Conservation (phyloP, 2,888 invertebrate species). For the Nephrotoma appendiculata region DNA sequence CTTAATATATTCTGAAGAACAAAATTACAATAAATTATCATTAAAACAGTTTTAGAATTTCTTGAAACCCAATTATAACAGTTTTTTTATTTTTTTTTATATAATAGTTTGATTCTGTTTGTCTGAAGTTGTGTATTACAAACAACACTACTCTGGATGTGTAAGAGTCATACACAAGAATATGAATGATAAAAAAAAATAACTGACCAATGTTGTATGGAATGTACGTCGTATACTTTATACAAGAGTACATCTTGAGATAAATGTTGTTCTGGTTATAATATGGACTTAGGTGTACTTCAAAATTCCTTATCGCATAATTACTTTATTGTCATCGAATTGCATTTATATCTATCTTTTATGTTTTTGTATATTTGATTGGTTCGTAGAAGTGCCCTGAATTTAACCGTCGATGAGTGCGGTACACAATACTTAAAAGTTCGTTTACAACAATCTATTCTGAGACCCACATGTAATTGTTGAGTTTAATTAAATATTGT, state of each 20-base stretch:
- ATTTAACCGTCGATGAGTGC: no score
- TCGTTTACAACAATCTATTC: no score
- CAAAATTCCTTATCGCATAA: no score
- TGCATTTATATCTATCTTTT: no score
- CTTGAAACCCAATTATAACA: not conserved
- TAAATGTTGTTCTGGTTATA: no score
- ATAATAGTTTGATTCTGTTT: not conserved
- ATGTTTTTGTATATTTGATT: no score
- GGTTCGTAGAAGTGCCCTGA: no score
- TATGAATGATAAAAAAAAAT: not conserved
- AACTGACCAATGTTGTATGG: not conserved
- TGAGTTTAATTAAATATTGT: no score
- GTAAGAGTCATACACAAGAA: not conserved
- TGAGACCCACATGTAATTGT: no score
- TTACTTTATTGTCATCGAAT: no score
- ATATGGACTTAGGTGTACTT: no score
- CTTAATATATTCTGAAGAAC: not conserved
- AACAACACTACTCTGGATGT: not conserved
- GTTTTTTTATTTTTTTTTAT: not conserved
- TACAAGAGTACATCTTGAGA: not conserved
- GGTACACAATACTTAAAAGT: no score
- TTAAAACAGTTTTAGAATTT: not conserved
- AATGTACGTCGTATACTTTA: not conserved
- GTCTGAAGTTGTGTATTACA: not conserved
- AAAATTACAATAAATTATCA: not conserved